Conservation (phyloP, 2,888 invertebrate genomes). For the Apoderus coryli region DNA sequence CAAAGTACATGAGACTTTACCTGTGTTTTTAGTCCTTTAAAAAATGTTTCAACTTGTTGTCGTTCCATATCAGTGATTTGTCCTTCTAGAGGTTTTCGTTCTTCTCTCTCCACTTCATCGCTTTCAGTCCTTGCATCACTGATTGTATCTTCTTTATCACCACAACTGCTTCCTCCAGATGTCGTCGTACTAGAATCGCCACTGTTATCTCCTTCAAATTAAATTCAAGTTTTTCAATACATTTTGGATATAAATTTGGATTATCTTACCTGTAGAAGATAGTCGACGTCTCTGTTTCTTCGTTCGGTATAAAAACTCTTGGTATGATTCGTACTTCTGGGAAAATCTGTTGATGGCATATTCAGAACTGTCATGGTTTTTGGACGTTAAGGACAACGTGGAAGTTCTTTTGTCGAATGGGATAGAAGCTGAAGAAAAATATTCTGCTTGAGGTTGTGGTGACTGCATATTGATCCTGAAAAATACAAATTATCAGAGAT, state of each 20-base stretch:
- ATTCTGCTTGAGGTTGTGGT: no score
- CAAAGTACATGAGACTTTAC: no score
- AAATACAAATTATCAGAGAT: no score
- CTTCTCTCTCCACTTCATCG: slow-evolving; percentile 32
- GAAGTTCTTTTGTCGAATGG: slow-evolving; percentile 26
- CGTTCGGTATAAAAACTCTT: slow-evolving; percentile 21
- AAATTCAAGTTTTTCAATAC: no score
- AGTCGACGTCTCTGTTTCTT: slow-evolving; percentile 23
- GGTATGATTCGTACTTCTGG: slow-evolving; percentile 30
- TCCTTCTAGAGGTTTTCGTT: slow-evolving; percentile 31
- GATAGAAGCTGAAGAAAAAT: slow-evolving; percentile 29
- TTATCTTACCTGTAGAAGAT: slow-evolving; percentile 35
- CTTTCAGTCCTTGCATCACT: slow-evolving; percentile 39
- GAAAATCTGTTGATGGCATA: slow-evolving; percentile 25
- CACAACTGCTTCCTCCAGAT: slow-evolving; percentile 35
- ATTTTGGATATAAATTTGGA: background rate
- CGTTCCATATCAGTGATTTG: slow-evolving; percentile 47
- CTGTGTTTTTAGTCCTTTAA: slow-evolving; percentile 62
- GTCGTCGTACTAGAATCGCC: slow-evolving; percentile 35
- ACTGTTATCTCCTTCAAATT: slow-evolving; percentile 41
- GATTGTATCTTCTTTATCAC: slow-evolving; percentile 38
- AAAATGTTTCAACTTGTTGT: slow-evolving; percentile 56
- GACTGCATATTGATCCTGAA: no score
- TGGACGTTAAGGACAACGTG: slow-evolving; percentile 24
- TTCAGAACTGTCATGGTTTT: slow-evolving; percentile 22